Evolutionary conservation across 2,797 vertebrate genomes (phyloP), one percentile per base, ranked within the genome.

Genomic region (Brachymystax lenok): DNA sequence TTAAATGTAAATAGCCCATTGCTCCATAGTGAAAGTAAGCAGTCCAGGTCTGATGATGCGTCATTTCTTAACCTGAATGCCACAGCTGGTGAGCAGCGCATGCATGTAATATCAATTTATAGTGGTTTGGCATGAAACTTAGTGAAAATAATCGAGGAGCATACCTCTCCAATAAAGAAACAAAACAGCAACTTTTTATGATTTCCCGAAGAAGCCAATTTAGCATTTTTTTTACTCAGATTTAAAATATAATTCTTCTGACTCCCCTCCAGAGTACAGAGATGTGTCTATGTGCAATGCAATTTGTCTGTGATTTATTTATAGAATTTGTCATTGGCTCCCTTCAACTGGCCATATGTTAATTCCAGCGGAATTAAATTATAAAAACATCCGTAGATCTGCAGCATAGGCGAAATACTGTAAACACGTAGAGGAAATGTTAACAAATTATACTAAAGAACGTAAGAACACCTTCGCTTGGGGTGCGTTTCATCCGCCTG

Each of bases 371-470:
- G 63, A 30, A 27, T 27, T 1, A 1, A 67, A 8, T 12, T 30
- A 10, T 64, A 12, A 28, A 13, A 27, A 27, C 6, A 21, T 8
- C 56, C 56, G 24, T 66, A 27, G 27, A 67, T 3, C 64, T 67
- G 5, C 27, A 67, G 14, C 28, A 33, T 67, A 30, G 28, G 24
- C 64, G 5, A 28, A 30, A 30, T 67, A 27, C 61, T 24, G 27
- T 28, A 30, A 5, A 73, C 64, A 71, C 21, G 67, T 77, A 19
- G 75, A 17, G 69, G 77, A 1, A 27, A n/a, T 73, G 59, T 79
- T 35, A 78, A 83, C 85, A 79, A 75, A 68, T 71, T 61, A 72
- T 79, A 82, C 73, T 40, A 75, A 74, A 52, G 16, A 24, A 71
- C 21, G 63, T 17, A 78, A 30, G 69, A 0, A 71, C 73, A 79